Percentiles rank a stretch among this genome's conserved stretches.
phyloP scores from a whole-genome alignment of 2,797 vertebrate species.

The Microcaecilia unicolor region DNA sequence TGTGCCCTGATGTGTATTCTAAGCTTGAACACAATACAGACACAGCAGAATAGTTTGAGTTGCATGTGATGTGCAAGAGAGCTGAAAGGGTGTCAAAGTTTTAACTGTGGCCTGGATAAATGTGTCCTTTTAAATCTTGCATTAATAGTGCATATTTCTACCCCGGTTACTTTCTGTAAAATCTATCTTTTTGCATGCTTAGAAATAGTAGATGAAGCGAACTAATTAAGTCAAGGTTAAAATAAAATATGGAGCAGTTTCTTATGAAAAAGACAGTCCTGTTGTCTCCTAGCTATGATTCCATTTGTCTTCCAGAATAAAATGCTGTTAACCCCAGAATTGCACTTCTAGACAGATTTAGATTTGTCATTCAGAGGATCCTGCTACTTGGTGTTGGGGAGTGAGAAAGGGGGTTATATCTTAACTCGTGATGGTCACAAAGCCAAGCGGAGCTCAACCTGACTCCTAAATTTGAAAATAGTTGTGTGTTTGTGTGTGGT shows the following conservation, averaged over 20 bases:
- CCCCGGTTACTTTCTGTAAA: constrained; percentile 5
- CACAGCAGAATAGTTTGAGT: constrained; percentile 47
- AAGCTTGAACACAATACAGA: constrained; percentile 40
- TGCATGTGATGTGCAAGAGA: constrained; percentile 41
- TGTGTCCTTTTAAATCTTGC: constrained; percentile 39
- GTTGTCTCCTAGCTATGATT: constrained; percentile 19
- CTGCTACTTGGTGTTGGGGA: constrained; percentile 41
- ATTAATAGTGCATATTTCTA: constrained; percentile 35
- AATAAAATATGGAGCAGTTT: constrained; percentile 14
- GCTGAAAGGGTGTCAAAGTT: constrained; percentile 45
- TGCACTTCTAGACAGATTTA: constrained; percentile 26
- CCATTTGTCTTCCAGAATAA: constrained; percentile 20
- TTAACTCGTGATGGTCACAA: constrained; percentile 37
- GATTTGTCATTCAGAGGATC: constrained; percentile 21
- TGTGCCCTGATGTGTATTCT: constrained; percentile 52
- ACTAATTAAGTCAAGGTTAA: constrained; percentile 8
- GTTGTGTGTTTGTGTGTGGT: no score
- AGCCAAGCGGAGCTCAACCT: constrained; percentile 36
- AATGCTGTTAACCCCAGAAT: constrained; percentile 32
- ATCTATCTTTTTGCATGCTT: constrained; percentile 1
- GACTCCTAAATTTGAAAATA: constrained; percentile 22
- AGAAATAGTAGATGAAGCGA: constrained; percentile 32
- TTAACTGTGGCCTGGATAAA: constrained; percentile 40
- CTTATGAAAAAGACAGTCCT: constrained; percentile 8
- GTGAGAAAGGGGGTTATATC: no score